A percentile compares a stretch with the other conserved stretches of the same genome.
Evolutionary conservation across 1,140 invertebrate genomes (phyloP).

Genomic region (Sycobia sp.): DNA sequence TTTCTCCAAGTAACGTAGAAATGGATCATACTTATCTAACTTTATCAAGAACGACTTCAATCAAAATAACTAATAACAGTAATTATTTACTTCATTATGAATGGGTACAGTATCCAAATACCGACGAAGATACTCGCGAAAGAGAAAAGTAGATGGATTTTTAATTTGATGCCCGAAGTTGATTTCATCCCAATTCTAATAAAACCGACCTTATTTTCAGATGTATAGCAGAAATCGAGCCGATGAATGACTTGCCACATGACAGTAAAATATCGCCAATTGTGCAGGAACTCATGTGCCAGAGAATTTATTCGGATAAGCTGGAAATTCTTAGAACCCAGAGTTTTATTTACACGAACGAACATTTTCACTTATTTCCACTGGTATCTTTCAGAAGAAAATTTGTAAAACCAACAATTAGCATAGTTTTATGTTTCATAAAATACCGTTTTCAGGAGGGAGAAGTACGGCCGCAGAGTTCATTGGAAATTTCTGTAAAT

Average conservation of each 20-base stretch:
- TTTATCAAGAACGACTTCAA: constrained; percentile 45
- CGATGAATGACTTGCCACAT: not conserved
- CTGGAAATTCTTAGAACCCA: constrained; percentile 40
- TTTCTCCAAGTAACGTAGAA: constrained; percentile 44
- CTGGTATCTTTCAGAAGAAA: too few relatives aligned
- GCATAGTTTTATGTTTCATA: too few relatives aligned
- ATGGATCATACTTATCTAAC: constrained; percentile 59
- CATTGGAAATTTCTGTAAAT: constrained; percentile 41
- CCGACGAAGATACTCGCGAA: constrained; percentile 38
- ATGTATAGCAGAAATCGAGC: not conserved
- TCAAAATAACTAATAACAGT: constrained; percentile 58
- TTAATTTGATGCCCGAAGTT: too few relatives aligned
- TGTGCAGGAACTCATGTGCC: constrained; percentile 42
- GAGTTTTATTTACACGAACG: constrained; percentile 43
- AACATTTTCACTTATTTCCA: constrained; percentile 42
- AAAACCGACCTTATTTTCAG: not conserved
- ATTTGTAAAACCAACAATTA: too few relatives aligned
- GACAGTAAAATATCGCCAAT: not conserved
- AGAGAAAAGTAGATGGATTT: constrained; percentile 39
- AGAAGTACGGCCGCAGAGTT: constrained; percentile 49
- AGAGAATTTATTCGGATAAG: constrained; percentile 49
- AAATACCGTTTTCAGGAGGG: constrained; percentile 47
- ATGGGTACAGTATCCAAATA: constrained; percentile 52
- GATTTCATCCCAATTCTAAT: too few relatives aligned
- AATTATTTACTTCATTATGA: constrained; percentile 51